Evolutionary conservation across 2,888 invertebrate species (phyloP), one percentile per base, ranked within the genome.

Genomic region (Athetis lepigone): DNA sequence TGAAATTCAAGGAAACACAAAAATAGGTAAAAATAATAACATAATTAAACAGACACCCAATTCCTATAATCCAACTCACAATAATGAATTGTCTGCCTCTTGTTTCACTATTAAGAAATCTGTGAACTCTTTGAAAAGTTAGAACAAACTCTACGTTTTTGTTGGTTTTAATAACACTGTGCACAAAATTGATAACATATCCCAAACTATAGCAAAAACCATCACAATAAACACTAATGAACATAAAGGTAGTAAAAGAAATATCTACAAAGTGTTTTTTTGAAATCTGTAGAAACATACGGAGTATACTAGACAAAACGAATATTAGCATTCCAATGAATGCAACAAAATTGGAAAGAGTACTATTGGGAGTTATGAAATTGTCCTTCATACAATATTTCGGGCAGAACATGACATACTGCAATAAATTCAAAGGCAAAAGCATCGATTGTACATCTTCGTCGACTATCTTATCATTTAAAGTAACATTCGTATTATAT

Each of bases 381-480:
- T 50, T 16, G 13, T 39, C n/a, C 23, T 49, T 63, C 6, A 29
- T 23, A 6, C 39, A 9, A 39, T 50, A 61, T 29, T 63, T 63
- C 2, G 64, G 50, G 23, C 18, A 63, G 0, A 9, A 25, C 13
- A 8, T 13, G 3, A 49, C 9, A 19, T 46, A 1, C 11, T 63
- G 62, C 50, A 52, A 45, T 1, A 68, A 5, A 16, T 75, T 63
- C 5, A 75, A 47, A 25, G 68, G 54, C 0, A 42, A 25, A 8
- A 75, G 16, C 40, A 75, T 50, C 0, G 33, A 16, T 19, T 75
- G 70, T 0, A 69, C 16, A 18, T 74, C 69, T 39, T 39, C 23
- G 0, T 64, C 56, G 7, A 74, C 33, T 0, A 3, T 19, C 4
- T 33, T 33, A 11, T 43, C 42, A 21, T 42, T 11, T 1, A 1